phyloP scores from a whole-genome alignment of 2,113 vertebrate species.

The Leucosticte australis region DNA sequence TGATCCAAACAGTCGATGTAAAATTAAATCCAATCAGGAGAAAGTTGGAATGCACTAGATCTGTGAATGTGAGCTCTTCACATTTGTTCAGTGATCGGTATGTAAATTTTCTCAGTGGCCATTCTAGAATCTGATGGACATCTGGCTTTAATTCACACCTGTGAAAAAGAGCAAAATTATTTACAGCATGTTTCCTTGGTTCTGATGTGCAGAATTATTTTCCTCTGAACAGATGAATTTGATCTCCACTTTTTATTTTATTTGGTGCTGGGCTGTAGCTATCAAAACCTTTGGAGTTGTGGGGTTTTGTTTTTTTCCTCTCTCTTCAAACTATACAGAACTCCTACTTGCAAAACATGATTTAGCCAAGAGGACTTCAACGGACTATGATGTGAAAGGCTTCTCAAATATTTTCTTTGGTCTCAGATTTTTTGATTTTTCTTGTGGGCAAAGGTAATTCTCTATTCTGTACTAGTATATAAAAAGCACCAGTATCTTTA shows the following conservation, averaged over 20 bases:
- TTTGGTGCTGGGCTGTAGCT: conserved; percentile 27
- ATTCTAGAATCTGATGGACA: conserved; percentile 57
- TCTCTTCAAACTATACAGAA: conserved; percentile 50
- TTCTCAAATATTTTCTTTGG: conserved; percentile 31
- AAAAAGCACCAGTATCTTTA: conserved; percentile 23
- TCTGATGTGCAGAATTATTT: conserved; percentile 40
- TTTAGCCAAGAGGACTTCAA: conserved; percentile 72
- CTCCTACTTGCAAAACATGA: conserved; percentile 43
- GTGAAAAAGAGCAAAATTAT: conserved; percentile 47
- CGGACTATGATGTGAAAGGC: conserved; percentile 60
- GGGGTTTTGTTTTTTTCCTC: not conserved
- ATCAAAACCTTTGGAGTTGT: conserved; percentile 25
- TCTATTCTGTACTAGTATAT: conserved; percentile 25
- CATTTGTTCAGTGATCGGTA: conserved; percentile 27
- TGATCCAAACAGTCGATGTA: conserved; percentile 55
- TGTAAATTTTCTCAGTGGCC: conserved; percentile 52
- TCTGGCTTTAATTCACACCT: conserved; percentile 46
- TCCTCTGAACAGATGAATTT: conserved; percentile 25
- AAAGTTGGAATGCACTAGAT: conserved; percentile 44
- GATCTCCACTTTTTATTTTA: not conserved
- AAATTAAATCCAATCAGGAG: conserved; percentile 48
- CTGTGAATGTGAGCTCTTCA: conserved; percentile 50
- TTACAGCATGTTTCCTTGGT: conserved; percentile 60
- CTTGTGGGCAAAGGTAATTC: conserved; percentile 30
- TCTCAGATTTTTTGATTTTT: conserved; percentile 35